Evolutionary conservation across 2,797 vertebrate genomes (phyloP).

Genomic region (Rhinoraja longicauda): DNA sequence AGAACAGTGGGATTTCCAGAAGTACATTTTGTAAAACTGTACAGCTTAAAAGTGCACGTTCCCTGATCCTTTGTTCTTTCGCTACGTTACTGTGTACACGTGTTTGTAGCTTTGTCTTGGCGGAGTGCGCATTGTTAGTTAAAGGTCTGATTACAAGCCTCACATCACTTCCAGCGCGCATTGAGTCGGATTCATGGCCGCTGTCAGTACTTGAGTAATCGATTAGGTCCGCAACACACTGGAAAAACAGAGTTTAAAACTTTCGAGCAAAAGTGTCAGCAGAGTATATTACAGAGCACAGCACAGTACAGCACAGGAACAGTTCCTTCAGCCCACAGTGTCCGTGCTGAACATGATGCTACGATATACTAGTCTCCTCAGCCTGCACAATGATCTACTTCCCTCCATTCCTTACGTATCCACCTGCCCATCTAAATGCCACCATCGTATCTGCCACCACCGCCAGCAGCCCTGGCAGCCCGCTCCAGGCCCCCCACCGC

Average conservation of each 20-base stretch:
- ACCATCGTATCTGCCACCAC: too few relatives aligned
- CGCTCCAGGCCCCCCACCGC: too few relatives aligned
- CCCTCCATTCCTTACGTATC: too few relatives aligned
- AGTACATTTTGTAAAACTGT: conserved; percentile 22
- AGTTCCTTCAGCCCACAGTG: too few relatives aligned
- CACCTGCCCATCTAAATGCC: too few relatives aligned
- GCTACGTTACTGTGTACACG: neutral
- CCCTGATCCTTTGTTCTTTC: conserved; percentile 11
- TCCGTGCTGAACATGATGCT: too few relatives aligned
- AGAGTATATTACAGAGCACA: neutral
- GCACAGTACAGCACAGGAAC: too few relatives aligned
- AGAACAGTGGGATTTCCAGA: conserved; percentile 29
- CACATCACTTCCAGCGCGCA: conserved; percentile 8
- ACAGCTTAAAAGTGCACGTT: neutral
- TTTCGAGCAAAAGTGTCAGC: conserved; percentile 8
- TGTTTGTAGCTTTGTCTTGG: conserved; percentile 14
- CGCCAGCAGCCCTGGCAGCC: too few relatives aligned
- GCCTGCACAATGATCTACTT: too few relatives aligned
- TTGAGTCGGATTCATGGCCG: neutral
- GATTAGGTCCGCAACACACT: neutral
- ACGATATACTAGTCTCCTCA: too few relatives aligned
- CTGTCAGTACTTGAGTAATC: conserved; percentile 15
- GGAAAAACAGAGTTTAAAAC: conserved; percentile 1
- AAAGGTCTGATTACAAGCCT: conserved; percentile 23
- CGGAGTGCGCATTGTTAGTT: neutral